phyloP scores from a whole-genome alignment of 2,888 invertebrate genomes.

The Catocala sponsa region DNA sequence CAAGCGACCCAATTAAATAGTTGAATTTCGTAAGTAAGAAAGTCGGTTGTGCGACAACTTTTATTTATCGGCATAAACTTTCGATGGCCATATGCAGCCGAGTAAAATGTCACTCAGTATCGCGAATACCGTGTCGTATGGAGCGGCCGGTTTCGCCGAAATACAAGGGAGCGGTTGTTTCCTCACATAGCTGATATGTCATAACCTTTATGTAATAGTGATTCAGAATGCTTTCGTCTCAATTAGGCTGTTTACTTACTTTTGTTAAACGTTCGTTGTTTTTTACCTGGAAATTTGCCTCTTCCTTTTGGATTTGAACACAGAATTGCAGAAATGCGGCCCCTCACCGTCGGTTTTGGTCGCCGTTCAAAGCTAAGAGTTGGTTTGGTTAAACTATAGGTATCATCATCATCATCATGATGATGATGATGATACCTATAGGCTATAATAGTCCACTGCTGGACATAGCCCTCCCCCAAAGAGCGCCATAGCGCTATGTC shows the following conservation, averaged over 20 bases:
- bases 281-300: too few species aligned
- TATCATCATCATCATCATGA: too few species aligned
- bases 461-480: too few species aligned
- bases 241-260: not conserved
- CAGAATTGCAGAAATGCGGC: not conserved
- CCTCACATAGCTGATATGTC: conserved; percentile 18
- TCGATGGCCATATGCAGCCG: conserved; percentile 47
- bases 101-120: conserved; percentile 42
- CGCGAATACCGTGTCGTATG: conserved; percentile 14
- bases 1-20: conserved; percentile 63
- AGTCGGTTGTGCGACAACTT: conserved; percentile 68
- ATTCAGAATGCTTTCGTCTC: conserved; percentile 3
- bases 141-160: conserved; percentile 26
- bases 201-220: conserved; percentile 24
- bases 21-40: conserved; percentile 72
- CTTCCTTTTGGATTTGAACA: not conserved
- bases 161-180: conserved; percentile 16
- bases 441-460: too few species aligned
- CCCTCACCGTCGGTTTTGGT: too few species aligned
- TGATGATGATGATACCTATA: too few species aligned
- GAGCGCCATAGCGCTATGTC: too few species aligned
- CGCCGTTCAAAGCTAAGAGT: too few species aligned
- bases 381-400: too few species aligned
- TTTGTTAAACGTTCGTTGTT: too few species aligned
- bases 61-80: conserved; percentile 63